Evolutionary conservation across 2,113 vertebrate species (phyloP).

Genomic region (Rhineura floridana): DNA sequence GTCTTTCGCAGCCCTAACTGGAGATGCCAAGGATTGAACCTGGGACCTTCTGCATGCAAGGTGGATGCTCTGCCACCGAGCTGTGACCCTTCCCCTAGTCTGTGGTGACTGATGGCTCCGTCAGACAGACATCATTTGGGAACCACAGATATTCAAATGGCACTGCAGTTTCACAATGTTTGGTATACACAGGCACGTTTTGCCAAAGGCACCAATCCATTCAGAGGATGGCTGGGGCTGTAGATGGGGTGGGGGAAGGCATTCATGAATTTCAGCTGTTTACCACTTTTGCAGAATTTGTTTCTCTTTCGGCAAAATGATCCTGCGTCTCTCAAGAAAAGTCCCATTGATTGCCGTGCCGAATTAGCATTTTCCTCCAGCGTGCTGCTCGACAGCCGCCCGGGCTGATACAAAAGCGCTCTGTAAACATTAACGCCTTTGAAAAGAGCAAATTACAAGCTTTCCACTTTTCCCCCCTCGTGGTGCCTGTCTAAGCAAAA

Average conservation of each 20-base stretch:
- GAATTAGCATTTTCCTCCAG: conserved; percentile 45
- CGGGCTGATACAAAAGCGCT: neutral
- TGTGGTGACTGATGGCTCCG: rapidly evolving
- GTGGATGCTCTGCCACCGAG: too few species aligned
- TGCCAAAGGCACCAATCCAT: neutral
- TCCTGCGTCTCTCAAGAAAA: conserved; percentile 31
- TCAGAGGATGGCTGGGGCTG: neutral
- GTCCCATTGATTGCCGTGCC: conserved; percentile 46
- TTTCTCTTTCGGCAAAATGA: conserved; percentile 35
- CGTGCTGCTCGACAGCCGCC: neutral
- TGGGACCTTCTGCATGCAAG: too few species aligned
- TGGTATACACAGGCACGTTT: neutral
- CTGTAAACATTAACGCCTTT: conserved; percentile 26
- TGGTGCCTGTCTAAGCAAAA: neutral
- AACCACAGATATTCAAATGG: neutral
- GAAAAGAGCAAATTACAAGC: conserved; percentile 37
- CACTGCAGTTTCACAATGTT: neutral
- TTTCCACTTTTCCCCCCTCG: neutral
- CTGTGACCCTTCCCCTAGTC: neutral
- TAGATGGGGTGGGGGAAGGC: neutral
- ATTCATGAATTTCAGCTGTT: conserved; percentile 41
- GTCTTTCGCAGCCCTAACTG: too few species aligned
- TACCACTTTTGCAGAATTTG: conserved; percentile 19
- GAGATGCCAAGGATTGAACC: too few species aligned
- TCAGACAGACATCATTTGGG: neutral